A percentile compares a stretch with the other conserved stretches of the same genome.
Conservation (phyloP, 2,113 vertebrate genomes). For the Raja brachyura region DNA sequence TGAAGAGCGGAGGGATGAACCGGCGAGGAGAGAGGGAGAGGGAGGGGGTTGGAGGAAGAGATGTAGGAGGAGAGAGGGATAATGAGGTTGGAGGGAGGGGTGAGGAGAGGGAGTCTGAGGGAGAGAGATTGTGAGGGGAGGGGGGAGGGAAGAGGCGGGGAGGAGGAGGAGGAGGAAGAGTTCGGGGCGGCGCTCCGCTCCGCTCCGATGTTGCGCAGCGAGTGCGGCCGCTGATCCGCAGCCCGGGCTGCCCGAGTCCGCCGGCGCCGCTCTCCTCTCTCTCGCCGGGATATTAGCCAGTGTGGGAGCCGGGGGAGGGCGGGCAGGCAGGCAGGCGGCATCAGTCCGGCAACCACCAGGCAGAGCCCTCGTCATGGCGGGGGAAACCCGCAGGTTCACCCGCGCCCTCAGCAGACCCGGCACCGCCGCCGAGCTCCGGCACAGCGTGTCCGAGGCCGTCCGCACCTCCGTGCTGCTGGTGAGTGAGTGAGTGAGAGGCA, state of each 20-base stretch:
- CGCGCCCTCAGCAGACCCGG: constrained; percentile 85
- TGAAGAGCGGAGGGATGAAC: neutral
- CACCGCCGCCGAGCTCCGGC: constrained; percentile 87
- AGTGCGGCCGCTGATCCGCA: constrained; percentile 12
- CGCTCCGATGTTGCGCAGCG: neutral
- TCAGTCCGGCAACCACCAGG: too few species aligned
- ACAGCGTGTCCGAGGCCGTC: constrained; percentile 92
- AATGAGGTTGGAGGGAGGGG: too few species aligned
- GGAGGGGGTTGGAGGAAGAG: too few species aligned
- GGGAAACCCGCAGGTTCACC: constrained; percentile 89
- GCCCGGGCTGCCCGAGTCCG: constrained; percentile 45
- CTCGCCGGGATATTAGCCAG: constrained; percentile 37
- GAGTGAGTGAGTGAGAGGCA: constrained; percentile 49
- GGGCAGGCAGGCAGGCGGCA: too few species aligned
- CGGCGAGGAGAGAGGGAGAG: too few species aligned
- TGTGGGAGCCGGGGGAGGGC: too few species aligned
- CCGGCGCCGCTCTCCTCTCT: too few species aligned
- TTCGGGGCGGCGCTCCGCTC: constrained; percentile 17
- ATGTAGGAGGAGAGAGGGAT: too few species aligned
- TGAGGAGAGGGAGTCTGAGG: neutral
- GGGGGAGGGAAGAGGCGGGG: too few species aligned
- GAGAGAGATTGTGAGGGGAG: too few species aligned
- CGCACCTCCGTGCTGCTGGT: constrained; percentile 84
- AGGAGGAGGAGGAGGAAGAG: neutral
- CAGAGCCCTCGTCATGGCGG: neutral